Evolutionary conservation across 2,113 vertebrate genomes (phyloP), one percentile per base, ranked within the genome.

Genomic region (Hirundichthys speculiger): DNA sequence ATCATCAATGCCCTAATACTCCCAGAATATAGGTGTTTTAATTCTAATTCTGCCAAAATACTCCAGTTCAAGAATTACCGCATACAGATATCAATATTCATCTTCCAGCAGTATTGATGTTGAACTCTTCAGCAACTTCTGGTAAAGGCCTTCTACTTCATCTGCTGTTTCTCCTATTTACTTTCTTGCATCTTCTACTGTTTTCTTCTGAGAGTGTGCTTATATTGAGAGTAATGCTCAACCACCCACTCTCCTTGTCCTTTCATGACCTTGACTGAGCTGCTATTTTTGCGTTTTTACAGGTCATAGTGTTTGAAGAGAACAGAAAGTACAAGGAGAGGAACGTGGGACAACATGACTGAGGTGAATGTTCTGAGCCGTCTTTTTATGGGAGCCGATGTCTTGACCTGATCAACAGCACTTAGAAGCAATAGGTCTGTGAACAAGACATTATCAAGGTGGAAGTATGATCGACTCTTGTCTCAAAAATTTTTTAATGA

Each of bases 301-400:
- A 96, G 96, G 75, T 98, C 58, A 75, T 94, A 2, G 86, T 98
- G 69, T 97, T 97, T 1, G 96, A 98, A 64, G 96, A 98, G 45
- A 14, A 25, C 18, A 18, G 19, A 39, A 53, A 45, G 45, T 42
- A 58, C 40, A n/a, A n/a, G 42, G 22, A 38, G 39, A 10, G 21
- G 15, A 48, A 16, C 27, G 22, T 16, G 20, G 27, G 42, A 59
- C 6, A 30, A 53, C 16, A 13, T 9, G 2, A 40, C 14, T 16
- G n/a, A 18, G 22, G 25, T 18, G 2, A 21, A 48, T 9, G 57
- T 12, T 3, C 4, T 18, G 52, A 52, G 30, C 38, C 40, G 30
- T 15, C 2, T 67, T 39, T 22, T n/a, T 58, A 18, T 9, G 5
- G 56, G 43, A 24, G 2, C 45, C 0, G 3, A 41, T 2, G 0